Percentiles rank a stretch among this genome's conserved stretches.
Evolutionary conservation across 64 coral and sea anemone species (phyloP).

Genomic region (Pocillopora damicornis): DNA sequence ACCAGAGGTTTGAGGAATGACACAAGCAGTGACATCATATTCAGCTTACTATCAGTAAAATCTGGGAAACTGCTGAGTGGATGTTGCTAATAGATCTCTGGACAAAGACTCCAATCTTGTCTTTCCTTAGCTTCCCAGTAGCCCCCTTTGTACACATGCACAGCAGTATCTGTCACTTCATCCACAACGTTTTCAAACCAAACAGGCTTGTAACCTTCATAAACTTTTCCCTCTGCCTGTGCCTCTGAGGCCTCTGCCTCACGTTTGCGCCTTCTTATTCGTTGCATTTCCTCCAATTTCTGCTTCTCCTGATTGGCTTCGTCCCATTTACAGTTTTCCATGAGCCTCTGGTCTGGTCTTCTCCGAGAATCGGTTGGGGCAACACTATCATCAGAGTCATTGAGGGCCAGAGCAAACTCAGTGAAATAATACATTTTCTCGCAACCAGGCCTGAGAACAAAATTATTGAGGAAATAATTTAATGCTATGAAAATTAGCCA

Average conservation of each 20-base stretch:
- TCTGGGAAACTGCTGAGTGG: background rate
- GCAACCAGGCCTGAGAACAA: slow-evolving; percentile 66
- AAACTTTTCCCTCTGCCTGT: slow-evolving; percentile 73
- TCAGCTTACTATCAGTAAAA: background rate
- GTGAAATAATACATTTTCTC: slow-evolving; percentile 90
- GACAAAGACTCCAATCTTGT: slow-evolving; percentile 73
- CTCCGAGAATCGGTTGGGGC: slow-evolving; percentile 83
- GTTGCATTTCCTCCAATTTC: slow-evolving; percentile 90
- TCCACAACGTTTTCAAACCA: slow-evolving; percentile 97
- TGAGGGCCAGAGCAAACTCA: slow-evolving; percentile 76
- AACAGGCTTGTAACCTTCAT: slow-evolving; percentile 82
- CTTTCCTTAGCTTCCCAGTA: slow-evolving; percentile 99
- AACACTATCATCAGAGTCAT: slow-evolving; percentile 68
- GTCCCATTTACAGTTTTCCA: slow-evolving; percentile 89
- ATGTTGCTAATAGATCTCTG: slow-evolving; percentile 70
- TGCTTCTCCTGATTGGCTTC: slow-evolving; percentile 90
- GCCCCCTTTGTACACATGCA: slow-evolving; percentile 97
- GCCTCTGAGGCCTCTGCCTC: slow-evolving; percentile 77
- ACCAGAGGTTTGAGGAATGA: background rate
- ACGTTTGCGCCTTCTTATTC: slow-evolving; percentile 64
- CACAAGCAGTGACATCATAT: background rate
- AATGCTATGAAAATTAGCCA: background rate
- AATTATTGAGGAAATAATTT: background rate
- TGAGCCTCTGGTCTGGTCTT: slow-evolving; percentile 90
- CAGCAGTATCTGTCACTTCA: slow-evolving; percentile 56